A percentile compares a stretch with the other conserved stretches of the same genome.
Evolutionary conservation across 1,140 invertebrate species (phyloP).

Genomic region (Periplaneta americana): DNA sequence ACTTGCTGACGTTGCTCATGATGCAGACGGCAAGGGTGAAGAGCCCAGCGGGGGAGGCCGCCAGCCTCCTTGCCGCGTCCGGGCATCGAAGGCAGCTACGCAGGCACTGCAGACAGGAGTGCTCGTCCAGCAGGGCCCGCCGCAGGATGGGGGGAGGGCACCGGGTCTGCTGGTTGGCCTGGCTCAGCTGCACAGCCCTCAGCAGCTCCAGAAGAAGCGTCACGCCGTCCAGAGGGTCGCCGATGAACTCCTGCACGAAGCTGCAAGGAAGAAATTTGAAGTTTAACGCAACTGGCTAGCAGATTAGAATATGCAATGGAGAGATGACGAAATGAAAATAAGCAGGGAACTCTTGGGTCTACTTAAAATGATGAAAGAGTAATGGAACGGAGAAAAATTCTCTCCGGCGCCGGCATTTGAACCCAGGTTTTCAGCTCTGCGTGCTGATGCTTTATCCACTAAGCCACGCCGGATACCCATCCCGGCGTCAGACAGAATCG

Average conservation of each 20-base stretch:
- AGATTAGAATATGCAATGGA: background rate
- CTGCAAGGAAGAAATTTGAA: conserved; percentile 40
- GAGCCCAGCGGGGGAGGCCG: conserved; percentile 72
- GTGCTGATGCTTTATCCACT: too few species aligned
- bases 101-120: conserved; percentile 84
- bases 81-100: conserved; percentile 68
- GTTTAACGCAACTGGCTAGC: too few species aligned
- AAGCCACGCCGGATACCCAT: too few species aligned
- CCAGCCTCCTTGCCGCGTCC: conserved; percentile 65
- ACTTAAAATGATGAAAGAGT: too few species aligned
- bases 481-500: too few species aligned
- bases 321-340: too few species aligned
- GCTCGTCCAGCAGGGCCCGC: conserved; percentile 75
- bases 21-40: conserved; percentile 82
- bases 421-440: too few species aligned
- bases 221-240: conserved; percentile 76
- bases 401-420: too few species aligned
- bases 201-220: conserved; percentile 46
- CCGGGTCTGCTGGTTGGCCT: conserved; percentile 36
- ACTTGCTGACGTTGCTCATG: conserved; percentile 79
- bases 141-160: conserved; percentile 51
- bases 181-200: conserved; percentile 68
- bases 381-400: too few species aligned
- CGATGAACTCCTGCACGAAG: conserved; percentile 86
- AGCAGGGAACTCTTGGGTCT: too few species aligned